Percentiles rank a stretch among this genome's conserved stretches.
Conservation (phyloP, 2,888 invertebrate genomes). For the Exephanes ischioxanthus region DNA sequence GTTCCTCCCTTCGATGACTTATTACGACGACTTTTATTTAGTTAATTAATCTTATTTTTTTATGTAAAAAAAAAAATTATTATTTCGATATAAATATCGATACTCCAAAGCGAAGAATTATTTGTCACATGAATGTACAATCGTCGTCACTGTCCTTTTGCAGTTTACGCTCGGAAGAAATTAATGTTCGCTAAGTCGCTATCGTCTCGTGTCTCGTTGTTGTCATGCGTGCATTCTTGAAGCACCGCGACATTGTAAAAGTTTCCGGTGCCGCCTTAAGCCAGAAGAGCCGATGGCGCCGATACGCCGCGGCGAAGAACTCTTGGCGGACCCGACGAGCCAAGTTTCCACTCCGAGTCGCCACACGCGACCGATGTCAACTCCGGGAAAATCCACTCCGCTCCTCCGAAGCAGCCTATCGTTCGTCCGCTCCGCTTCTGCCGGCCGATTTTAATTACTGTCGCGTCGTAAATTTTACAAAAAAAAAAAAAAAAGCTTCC, state of each 20-base stretch:
- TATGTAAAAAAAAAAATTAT: too few relatives aligned
- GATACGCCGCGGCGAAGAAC: not conserved
- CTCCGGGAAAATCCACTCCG: too few relatives aligned
- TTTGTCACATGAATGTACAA: not conserved
- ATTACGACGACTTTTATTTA: not conserved
- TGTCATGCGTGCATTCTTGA: conserved; percentile 8
- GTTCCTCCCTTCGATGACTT: not conserved
- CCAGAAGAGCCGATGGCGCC: not conserved
- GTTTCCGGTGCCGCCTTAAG: not conserved
- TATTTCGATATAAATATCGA: not conserved
- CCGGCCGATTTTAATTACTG: too few relatives aligned
- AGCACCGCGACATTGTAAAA: conserved; percentile 35
- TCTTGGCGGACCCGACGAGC: not conserved
- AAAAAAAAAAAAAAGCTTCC: not conserved
- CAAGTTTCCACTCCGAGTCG: not conserved
- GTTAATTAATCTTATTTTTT: too few relatives aligned
- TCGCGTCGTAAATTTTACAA: conserved; percentile 33
- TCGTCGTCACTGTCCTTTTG: too few relatives aligned
- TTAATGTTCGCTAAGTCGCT: not conserved
- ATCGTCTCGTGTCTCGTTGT: conserved; percentile 7
- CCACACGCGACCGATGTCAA: too few relatives aligned
- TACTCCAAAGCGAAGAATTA: not conserved
- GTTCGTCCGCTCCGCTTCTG: too few relatives aligned
- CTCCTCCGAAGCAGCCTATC: too few relatives aligned
- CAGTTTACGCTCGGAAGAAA: not conserved